Percentiles rank a stretch among this genome's conserved stretches.
Conservation (phyloP, 2,888 invertebrate genomes). For the Brachylomia viminalis region DNA sequence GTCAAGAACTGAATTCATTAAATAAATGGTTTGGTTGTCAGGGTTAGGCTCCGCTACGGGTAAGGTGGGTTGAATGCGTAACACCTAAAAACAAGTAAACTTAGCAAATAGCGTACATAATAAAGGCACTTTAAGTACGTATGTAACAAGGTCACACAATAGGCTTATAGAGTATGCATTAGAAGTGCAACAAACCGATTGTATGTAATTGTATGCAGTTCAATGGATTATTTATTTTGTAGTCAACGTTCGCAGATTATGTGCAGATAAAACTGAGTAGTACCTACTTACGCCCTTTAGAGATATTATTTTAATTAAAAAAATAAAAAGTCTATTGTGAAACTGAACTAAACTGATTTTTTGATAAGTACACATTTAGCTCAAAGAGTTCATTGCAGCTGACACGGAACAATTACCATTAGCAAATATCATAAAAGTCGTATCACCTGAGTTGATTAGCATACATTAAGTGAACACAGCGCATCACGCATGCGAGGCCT, state of each 20-base stretch:
- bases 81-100: neutral
- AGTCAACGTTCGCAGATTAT: constrained; percentile 24
- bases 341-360: neutral
- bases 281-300: neutral
- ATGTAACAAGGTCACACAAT: constrained; percentile 43
- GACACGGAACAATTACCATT: constrained; percentile 22
- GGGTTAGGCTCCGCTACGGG: neutral
- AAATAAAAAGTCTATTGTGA: neutral
- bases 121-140: constrained; percentile 23
- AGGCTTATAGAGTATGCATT: constrained; percentile 43
- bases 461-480: constrained; percentile 69
- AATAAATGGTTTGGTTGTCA: constrained; percentile 38
- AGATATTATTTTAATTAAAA: neutral
- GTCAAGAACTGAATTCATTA: constrained; percentile 27
- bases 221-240: constrained; percentile 60
- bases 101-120: constrained; percentile 22
- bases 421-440: constrained; percentile 57
- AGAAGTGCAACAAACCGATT: constrained; percentile 62
- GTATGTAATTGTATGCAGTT: constrained; percentile 48
- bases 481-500: constrained; percentile 76
- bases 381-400: constrained; percentile 19
- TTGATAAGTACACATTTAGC: constrained; percentile 1
- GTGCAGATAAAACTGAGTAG: constrained; percentile 26
- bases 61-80: constrained; percentile 12
- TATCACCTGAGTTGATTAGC: constrained; percentile 66